phyloP scores from a whole-genome alignment of 2,888 invertebrate genomes.

The Pammene aurita region DNA sequence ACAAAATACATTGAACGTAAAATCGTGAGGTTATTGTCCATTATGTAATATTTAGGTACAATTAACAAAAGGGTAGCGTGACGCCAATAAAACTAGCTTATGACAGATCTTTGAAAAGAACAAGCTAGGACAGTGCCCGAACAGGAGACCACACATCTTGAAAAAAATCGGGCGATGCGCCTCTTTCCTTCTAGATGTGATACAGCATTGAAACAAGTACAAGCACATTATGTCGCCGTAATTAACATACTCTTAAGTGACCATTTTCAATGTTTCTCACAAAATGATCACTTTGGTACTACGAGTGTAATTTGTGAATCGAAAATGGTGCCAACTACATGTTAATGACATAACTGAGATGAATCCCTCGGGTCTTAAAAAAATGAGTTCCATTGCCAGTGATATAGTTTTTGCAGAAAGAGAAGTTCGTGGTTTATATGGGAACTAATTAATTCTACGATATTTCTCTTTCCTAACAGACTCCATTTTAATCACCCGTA shows the following conservation, averaged over 20 bases:
- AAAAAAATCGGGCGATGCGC: neutral
- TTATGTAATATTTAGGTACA: conserved; percentile 3
- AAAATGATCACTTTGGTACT: neutral
- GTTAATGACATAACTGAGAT: neutral
- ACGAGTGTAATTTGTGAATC: neutral
- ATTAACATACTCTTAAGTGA: neutral
- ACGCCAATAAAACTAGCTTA: conserved; percentile 22
- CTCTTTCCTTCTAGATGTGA: neutral
- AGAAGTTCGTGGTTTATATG: no score
- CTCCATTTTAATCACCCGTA: no score
- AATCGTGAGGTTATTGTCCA: conserved; percentile 13
- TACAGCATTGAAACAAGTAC: neutral
- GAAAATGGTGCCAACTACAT: neutral
- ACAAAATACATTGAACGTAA: no score
- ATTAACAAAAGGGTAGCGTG: conserved; percentile 9
- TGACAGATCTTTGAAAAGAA: conserved; percentile 17
- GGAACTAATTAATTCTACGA: no score
- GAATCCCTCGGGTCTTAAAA: neutral
- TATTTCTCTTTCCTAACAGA: no score
- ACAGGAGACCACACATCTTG: conserved; percentile 17
- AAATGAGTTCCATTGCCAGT: neutral
- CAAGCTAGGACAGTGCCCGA: conserved; percentile 21
- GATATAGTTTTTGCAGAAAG: neutral
- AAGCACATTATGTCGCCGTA: neutral
- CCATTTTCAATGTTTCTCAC: neutral